Base-by-base conservation (phyloP, 2,888 invertebrate genomes). In the Drosophila niveifrons region DNA sequence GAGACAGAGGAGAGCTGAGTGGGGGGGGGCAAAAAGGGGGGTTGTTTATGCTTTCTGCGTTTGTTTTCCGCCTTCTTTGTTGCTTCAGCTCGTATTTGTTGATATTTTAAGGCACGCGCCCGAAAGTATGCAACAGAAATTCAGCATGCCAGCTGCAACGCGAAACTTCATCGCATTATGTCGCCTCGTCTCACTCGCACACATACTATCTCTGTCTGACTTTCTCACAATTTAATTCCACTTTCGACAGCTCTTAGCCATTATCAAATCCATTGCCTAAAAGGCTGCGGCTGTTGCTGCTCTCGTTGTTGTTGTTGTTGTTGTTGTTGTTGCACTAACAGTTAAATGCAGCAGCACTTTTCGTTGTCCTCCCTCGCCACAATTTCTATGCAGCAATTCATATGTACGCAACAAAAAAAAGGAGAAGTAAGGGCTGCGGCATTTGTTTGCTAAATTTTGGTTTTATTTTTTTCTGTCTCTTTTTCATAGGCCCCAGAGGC, bases 381-480 rank as follows among this genome's bases (percentile, higher is more conserved):
- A 0, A 1, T 58, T n/a, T 3, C 51, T 15, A 11, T 17, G 44
- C 34, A 8, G 39, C 44, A 23, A 15, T 47, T 13, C 63, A 48
- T 59, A 36, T 77, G 59, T 75, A 67, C 75, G 51, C 59, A 23
- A 23, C 62, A 63, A 75, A 71, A 68, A 65, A 69, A n/a, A n/a
- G n/a, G n/a, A 65, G 75, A 23, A 23, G 23, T 23, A 23, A 23
- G 6, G 23, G 65, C 68, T 61, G 68, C 64, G 66, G 70, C 70
- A 70, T 65, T 82, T 78, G 80, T 85, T 82, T 75, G 73, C 66
- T 58, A 56, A 69, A 59, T 65, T 76, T 70, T 70, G 77, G 66
- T 67, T 73, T 73, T 64, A 62, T 69, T 74, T 80, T 67, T 41
- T 50, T 41, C 36, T 46, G 47, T 59, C 4, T n/a, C 36, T 71